Base-by-base conservation (phyloP, 2,888 invertebrate genomes). In the Drosophila atroscutellata region DNA sequence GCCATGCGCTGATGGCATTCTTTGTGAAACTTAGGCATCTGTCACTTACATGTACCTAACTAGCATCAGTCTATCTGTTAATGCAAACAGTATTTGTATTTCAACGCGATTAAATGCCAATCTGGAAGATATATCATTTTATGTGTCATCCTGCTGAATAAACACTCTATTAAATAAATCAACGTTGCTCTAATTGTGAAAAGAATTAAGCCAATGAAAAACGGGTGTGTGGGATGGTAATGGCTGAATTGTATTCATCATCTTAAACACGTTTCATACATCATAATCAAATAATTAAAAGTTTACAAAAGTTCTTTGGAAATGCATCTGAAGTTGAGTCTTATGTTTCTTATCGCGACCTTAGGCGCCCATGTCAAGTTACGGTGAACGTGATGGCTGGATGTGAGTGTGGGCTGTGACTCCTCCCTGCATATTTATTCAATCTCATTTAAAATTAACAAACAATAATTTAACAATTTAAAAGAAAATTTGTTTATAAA, bases 1-100 rank as follows among this genome's bases (percentile, higher is more conserved):
- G 47, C 39, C 36, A 36, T 15, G 28, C 51, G 59, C 47, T 47
- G 45, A 56, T 24, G 69, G 30, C 59, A 26, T 45, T 20, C 36
- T 32, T 26, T 36, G 70, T 37, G 32, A 18, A n/a, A 39, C 39
- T 34, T 45, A 45, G 0, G 36, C 56, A 51, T 32, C 47, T 52
- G 47, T 36, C 49, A 36, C n/a, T 56, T 7, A 30, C 11, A 20
- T 28, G 11, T 56, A 34, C 20, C n/a, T 36, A 20, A 37, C 30
- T 39, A 42, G 39, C 9, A 24, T 20, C 8, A 24, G 6, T 30
- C 9, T 42, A 18, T 18, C 20, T 20, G 18, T 30, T n/a, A 20
- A 30, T 55, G 11, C 26, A 24, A 37, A 26, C 34, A 26, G 47
- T 18, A 3, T 24, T 50, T 18, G 5, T 3, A 1, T 8, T 34